A percentile compares a stretch with the other conserved stretches of the same genome.
Conservation (phyloP, 2,113 vertebrate species). For the Osmerus eperlanus region DNA sequence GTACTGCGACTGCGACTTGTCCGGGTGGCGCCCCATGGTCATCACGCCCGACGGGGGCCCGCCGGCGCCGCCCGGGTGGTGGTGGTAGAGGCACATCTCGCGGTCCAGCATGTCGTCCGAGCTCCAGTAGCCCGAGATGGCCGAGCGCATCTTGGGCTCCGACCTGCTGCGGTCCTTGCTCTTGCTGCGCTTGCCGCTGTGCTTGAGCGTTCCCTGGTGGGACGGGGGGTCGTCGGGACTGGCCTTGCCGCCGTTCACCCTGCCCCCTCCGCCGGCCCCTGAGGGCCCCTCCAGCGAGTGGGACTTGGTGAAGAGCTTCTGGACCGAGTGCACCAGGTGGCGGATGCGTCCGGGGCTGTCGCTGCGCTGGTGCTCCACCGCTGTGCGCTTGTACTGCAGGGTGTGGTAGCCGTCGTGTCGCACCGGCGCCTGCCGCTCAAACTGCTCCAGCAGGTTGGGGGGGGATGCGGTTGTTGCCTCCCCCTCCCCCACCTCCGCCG, state of each 20-base stretch:
- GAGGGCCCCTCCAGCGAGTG: conserved; percentile 82
- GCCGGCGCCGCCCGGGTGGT: conserved; percentile 62
- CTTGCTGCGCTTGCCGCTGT: conserved; percentile 84
- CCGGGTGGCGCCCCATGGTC: conserved; percentile 85
- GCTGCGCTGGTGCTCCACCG: conserved; percentile 84
- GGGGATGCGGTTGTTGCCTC: conserved; percentile 63
- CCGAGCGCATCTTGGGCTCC: conserved; percentile 86
- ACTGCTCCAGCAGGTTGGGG: conserved; percentile 88
- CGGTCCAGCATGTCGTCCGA: conserved; percentile 87
- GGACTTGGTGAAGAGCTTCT: conserved; percentile 90
- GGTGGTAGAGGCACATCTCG: conserved; percentile 71
- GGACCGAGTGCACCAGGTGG: conserved; percentile 92
- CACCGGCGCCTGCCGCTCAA: conserved; percentile 87
- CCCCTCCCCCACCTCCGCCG: conserved; percentile 34
- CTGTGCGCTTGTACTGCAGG: conserved; percentile 88
- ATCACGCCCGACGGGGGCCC: conserved; percentile 82
- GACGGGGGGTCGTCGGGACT: conserved; percentile 70
- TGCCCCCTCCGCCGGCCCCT: conserved; percentile 65
- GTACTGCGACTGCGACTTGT: conserved; percentile 85
- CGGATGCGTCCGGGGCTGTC: conserved; percentile 95
- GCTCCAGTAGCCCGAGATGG: conserved; percentile 96
- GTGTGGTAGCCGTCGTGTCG: conserved; percentile 95
- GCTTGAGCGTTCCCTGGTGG: conserved; percentile 65
- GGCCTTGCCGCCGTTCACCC: conserved; percentile 63
- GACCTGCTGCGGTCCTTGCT: conserved; percentile 94